Conservation (phyloP, 2,888 invertebrate genomes). For the Odiellus spinosus region DNA sequence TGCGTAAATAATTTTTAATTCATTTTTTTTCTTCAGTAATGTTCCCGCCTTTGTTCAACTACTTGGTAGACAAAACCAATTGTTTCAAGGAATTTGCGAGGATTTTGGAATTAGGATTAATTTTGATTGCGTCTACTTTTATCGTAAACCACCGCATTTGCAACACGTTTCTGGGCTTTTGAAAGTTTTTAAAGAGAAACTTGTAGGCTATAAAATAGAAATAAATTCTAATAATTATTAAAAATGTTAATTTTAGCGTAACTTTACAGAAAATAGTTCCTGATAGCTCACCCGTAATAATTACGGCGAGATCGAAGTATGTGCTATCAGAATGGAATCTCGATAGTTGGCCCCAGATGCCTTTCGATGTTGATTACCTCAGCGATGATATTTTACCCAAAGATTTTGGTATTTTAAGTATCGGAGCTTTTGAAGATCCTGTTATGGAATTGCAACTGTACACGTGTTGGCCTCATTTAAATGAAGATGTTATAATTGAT, state of each 20-base stretch:
- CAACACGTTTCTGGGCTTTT: constrained; percentile 64
- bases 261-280: background rate
- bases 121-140: constrained; percentile 77
- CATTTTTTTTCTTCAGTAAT: constrained; percentile 42
- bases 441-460: constrained; percentile 53
- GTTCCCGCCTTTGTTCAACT: constrained; percentile 78
- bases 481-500: constrained; percentile 72
- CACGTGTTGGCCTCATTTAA: constrained; percentile 70
- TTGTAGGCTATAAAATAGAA: constrained; percentile 34
- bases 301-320: constrained; percentile 62
- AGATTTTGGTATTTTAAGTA: constrained; percentile 48
- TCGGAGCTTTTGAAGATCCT: constrained; percentile 67
- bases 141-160: constrained; percentile 55
- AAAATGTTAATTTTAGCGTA: too few species aligned
- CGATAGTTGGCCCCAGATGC: constrained; percentile 26
- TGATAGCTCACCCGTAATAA: constrained; percentile 41
- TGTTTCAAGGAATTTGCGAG: constrained; percentile 60
- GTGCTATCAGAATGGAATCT: constrained; percentile 33
- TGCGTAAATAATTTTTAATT: too few species aligned
- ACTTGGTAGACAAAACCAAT: constrained; percentile 51
- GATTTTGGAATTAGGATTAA: constrained; percentile 58
- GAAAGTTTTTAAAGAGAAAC: constrained; percentile 75
- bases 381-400: constrained; percentile 39
- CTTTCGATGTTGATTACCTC: constrained; percentile 38
- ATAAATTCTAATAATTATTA: background rate